Evolutionary conservation across 2,888 invertebrate species (phyloP), one percentile per base, ranked within the genome.

Genomic region (Rosalia funebris): DNA sequence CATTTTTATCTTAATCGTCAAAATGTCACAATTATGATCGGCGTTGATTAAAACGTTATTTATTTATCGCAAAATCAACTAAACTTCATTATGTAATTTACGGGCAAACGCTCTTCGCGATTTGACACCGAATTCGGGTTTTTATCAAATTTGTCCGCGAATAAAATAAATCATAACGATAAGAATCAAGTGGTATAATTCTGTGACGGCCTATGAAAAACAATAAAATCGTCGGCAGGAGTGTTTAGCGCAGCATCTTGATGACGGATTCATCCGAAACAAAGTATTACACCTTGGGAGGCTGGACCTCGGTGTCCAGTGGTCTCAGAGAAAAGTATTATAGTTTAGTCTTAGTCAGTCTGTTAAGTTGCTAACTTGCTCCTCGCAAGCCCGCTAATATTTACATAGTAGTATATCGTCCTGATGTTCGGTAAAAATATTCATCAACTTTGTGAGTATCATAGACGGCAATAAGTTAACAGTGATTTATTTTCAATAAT

Each of bases 261-360:
- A 63, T 63, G 66, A 63, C 64, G 66, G 64, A 61, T 57, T 44
- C 54, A 63, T 61, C 65, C 19, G 54, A 54, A 47, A 59, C 54
- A 52, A 47, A 59, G 47, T 54, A 53, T 19, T 37, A 54, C 46
- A 47, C 46, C 54, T 59, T 60, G 62, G 56, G 62, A 62, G 61
- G 65, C 63, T 65, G 66, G 66, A 55, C 61, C 54, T 44, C 57
- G 60, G 53, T 60, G 63, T 66, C 66, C 57, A 58, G 48, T 65
- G 56, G 52, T 46, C 59, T 60, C 39, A 17, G 17, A 11, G 47
- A 47, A 50, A 50, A 50, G 50, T 50, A 15, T 50, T 58, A 42
- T 53, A 55, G 62, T 55, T 62, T 65, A 65, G 66, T 66, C 61
- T 59, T 59, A 61, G 59, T 63, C 55, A 54, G 63, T 36, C 66